Percentiles rank a stretch among this genome's conserved stretches.
Conservation (phyloP, 2,113 vertebrate genomes). For the Rhea americana region DNA sequence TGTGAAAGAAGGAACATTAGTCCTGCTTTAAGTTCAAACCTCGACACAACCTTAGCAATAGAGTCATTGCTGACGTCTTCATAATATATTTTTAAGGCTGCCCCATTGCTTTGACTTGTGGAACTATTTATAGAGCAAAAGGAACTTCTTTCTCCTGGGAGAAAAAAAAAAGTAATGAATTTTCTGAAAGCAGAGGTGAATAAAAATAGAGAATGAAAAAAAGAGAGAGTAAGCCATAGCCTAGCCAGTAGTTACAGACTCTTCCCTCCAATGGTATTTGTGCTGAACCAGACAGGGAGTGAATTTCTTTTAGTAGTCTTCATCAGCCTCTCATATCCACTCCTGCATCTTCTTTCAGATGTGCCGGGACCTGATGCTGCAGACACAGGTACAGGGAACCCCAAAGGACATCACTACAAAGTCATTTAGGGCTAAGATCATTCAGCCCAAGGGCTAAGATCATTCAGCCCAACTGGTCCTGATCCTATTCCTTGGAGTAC, state of each 20-base stretch:
- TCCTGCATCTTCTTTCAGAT: background rate
- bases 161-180: constrained; percentile 10
- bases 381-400: background rate
- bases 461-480: background rate
- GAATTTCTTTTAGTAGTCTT: background rate
- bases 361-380: background rate
- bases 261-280: background rate
- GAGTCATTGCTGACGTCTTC: background rate
- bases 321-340: accelerated
- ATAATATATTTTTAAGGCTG: constrained; percentile 55
- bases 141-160: constrained; percentile 30
- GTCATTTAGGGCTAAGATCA: background rate
- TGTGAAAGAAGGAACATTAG: constrained; percentile 26
- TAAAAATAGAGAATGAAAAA: background rate
- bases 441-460: background rate
- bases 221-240: constrained; percentile 23
- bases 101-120: constrained; percentile 36
- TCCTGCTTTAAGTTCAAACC: constrained; percentile 36
- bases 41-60: constrained; percentile 30
- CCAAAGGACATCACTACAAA: background rate
- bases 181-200: constrained; percentile 39
- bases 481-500: background rate
- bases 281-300: background rate
- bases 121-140: constrained; percentile 72
- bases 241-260: constrained; percentile 27